Conservation (phyloP, 1,140 invertebrate genomes). For the Nephila pilipes region DNA sequence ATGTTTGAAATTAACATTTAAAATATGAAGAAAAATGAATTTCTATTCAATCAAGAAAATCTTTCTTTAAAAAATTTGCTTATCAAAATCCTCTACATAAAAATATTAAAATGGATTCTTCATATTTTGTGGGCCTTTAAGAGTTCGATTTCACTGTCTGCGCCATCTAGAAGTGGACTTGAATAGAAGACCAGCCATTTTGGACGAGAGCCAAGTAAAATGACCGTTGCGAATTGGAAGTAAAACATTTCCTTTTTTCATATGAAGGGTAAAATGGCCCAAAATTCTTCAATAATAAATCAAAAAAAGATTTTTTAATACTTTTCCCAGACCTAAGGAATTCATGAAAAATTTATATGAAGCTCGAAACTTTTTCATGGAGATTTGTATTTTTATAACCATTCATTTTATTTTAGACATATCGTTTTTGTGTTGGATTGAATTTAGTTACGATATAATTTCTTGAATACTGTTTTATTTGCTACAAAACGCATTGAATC, state of each 20-base stretch:
- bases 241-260: background rate
- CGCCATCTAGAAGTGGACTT: background rate
- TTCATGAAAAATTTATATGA: background rate
- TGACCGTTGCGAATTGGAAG: slow-evolving; percentile 6
- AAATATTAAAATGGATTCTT: too few relatives aligned
- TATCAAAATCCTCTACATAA: too few relatives aligned
- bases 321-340: too few relatives aligned
- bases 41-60: too few relatives aligned
- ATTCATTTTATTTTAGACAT: background rate
- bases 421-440: too few relatives aligned
- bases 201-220: slow-evolving; percentile 1
- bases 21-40: too few relatives aligned
- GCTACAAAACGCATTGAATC: too few relatives aligned
- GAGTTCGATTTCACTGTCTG: background rate
- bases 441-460: too few relatives aligned
- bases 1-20: too few relatives aligned
- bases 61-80: too few relatives aligned
- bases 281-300: background rate
- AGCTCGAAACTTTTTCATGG: background rate
- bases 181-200: background rate
- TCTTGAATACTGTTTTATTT: too few relatives aligned
- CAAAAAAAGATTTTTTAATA: background rate
- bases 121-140: too few relatives aligned
- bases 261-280: slow-evolving; percentile 9
- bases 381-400: background rate